Evolutionary conservation across 2,113 vertebrate species (phyloP).

Genomic region (Podarcis cretensis): DNA sequence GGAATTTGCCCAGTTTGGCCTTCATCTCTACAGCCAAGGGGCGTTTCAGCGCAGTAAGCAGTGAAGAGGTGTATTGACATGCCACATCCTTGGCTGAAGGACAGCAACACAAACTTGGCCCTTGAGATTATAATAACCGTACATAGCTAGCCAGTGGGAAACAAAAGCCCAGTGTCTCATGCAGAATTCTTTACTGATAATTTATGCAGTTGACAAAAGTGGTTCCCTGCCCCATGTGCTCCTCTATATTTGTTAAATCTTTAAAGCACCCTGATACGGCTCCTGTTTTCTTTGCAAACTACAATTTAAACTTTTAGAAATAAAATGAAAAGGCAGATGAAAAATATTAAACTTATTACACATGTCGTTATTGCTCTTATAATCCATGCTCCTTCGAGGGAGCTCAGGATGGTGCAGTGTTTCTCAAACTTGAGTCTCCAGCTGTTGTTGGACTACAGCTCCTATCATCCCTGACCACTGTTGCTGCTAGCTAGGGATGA

Average conservation of each 20-base stretch:
- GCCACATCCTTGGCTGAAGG: neutral
- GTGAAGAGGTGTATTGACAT: neutral
- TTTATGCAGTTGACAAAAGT: accelerated
- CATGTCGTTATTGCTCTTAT: too few species aligned
- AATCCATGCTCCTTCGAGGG: too few species aligned
- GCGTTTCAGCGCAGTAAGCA: too few species aligned
- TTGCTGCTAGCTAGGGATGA: too few species aligned
- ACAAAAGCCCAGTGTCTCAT: neutral
- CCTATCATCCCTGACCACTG: too few species aligned
- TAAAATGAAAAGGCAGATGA: neutral
- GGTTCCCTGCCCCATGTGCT: neutral
- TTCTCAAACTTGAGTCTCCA: too few species aligned
- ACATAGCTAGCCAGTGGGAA: neutral
- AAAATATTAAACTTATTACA: too few species aligned
- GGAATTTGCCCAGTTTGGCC: neutral
- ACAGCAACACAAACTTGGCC: accelerated
- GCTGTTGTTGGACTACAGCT: too few species aligned
- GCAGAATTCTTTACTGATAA: neutral
- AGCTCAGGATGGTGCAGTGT: too few species aligned
- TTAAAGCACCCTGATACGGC: neutral
- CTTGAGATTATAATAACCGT: accelerated
- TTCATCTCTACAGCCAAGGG: too few species aligned
- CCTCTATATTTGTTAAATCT: neutral
- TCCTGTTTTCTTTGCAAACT: neutral
- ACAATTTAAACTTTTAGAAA: neutral